Evolutionary conservation across 1,140 invertebrate species (phyloP).

Genomic region (Papilio aristodemus): DNA sequence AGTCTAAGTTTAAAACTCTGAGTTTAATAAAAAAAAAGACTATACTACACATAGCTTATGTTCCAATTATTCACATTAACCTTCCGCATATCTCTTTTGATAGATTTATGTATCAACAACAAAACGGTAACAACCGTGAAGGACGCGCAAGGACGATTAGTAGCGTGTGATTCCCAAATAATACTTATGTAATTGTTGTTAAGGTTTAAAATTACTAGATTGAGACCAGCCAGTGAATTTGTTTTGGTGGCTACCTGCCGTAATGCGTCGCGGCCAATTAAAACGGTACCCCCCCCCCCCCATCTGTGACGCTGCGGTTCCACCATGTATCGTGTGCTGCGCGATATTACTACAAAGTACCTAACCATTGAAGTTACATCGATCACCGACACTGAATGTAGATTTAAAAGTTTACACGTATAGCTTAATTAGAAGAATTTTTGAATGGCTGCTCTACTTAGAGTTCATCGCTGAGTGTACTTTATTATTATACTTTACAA

Average conservation of each 20-base stretch:
- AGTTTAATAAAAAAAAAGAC: too few relatives aligned
- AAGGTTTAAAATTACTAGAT: background rate
- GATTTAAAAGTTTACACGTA: too few relatives aligned
- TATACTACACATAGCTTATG: too few relatives aligned
- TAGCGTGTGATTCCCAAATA: background rate
- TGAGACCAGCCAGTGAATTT: background rate
- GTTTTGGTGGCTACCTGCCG: background rate
- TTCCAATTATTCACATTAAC: too few relatives aligned
- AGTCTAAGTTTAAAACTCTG: too few relatives aligned
- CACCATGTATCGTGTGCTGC: too few relatives aligned
- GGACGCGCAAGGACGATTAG: constrained; percentile 41
- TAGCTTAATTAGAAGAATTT: too few relatives aligned
- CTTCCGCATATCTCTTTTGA: background rate
- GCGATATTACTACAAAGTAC: background rate
- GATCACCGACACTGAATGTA: too few relatives aligned
- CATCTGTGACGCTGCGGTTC: background rate
- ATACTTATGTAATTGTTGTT: background rate
- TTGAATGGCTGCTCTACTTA: too few relatives aligned
- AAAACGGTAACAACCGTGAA: constrained; percentile 43
- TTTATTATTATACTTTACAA: too few relatives aligned
- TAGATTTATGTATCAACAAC: constrained; percentile 17
- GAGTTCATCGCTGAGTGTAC: too few relatives aligned
- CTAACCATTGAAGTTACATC: too few relatives aligned
- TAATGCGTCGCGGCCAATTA: constrained; percentile 4
- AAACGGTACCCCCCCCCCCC: background rate